phyloP scores from a whole-genome alignment of 2,113 vertebrate genomes.

The Calyptommatus sinebrachiatus region DNA sequence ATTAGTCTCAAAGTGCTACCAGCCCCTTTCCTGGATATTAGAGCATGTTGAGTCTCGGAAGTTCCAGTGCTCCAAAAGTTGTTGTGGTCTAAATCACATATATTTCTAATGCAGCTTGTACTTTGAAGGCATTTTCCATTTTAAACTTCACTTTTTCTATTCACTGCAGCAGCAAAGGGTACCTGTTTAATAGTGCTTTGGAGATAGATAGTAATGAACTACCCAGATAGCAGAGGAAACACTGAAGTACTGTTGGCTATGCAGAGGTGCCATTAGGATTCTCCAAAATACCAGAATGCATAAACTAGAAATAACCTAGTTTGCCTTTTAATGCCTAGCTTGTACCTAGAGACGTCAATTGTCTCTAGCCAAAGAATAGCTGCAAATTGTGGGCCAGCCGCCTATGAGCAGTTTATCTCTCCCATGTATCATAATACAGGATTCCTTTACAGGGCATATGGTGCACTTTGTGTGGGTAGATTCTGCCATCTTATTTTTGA shows the following conservation, averaged over 20 bases:
- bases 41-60: no score
- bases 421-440: not conserved
- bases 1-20: no score
- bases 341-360: not conserved
- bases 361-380: not conserved
- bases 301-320: not conserved
- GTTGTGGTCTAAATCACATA: no score
- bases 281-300: not conserved
- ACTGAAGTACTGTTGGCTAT: not conserved
- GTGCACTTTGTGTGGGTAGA: not conserved
- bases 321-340: not conserved
- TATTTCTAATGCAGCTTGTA: no score
- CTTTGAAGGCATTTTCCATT: no score
- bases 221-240: not conserved
- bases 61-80: no score
- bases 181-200: not conserved
- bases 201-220: not conserved
- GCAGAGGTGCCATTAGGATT: not conserved
- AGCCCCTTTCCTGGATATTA: no score
- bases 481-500: not conserved
- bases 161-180: not conserved
- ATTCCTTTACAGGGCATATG: not conserved
- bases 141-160: no score
- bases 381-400: not conserved
- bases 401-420: not conserved